A percentile compares a stretch with the other conserved stretches of the same genome.
phyloP scores from a whole-genome alignment of 2,113 vertebrate genomes.

The Tapirus terrestris region DNA sequence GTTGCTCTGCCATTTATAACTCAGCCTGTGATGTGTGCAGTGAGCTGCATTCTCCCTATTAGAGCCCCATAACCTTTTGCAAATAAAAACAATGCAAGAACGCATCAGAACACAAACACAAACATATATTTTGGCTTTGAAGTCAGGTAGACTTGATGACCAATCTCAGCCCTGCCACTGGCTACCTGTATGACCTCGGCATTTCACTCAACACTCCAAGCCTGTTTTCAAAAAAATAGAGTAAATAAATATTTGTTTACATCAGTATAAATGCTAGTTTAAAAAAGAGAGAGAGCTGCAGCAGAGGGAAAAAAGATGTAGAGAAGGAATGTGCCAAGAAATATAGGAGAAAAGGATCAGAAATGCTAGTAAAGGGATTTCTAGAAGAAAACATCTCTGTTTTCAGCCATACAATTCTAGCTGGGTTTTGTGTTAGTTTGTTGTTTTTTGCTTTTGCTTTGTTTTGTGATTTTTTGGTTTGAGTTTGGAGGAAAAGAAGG shows the following conservation, averaged over 20 bases:
- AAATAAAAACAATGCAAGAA: background rate
- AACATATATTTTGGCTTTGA: background rate
- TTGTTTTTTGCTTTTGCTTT: background rate
- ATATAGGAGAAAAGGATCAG: background rate
- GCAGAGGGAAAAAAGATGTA: background rate
- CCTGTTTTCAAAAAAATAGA: background rate
- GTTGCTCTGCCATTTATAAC: background rate
- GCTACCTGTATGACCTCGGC: background rate
- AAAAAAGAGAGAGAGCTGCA: background rate
- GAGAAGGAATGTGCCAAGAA: background rate
- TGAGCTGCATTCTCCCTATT: background rate
- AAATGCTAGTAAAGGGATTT: background rate
- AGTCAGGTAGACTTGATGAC: background rate
- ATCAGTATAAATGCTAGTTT: background rate
- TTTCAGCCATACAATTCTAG: background rate
- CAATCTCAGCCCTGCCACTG: background rate
- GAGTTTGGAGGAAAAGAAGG: background rate
- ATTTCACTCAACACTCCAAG: background rate
- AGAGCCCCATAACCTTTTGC: background rate
- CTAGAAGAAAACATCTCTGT: background rate
- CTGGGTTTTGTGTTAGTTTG: background rate
- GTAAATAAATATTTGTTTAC: background rate
- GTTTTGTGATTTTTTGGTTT: background rate
- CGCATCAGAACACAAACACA: background rate
- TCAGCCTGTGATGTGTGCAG: background rate